phyloP scores from a whole-genome alignment of 2,888 invertebrate genomes.

The Arrhopalites spinosus region DNA sequence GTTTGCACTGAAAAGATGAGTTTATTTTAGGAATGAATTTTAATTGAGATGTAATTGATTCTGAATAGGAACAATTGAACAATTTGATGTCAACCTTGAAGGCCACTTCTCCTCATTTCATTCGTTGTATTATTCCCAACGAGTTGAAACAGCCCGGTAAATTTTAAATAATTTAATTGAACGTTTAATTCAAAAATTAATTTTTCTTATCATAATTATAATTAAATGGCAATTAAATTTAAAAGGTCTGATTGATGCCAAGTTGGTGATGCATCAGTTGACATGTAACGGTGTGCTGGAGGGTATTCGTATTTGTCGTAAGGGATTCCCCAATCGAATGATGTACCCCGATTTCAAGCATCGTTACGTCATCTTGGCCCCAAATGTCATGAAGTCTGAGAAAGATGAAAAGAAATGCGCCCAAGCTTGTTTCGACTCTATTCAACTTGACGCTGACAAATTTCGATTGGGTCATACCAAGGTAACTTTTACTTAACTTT shows the following conservation, averaged over 20 bases:
- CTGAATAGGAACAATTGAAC: constrained; percentile 97
- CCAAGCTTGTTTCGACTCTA: constrained; percentile 82
- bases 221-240: too few relatives aligned
- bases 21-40: too few relatives aligned
- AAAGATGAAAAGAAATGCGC: constrained; percentile 83
- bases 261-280: constrained; percentile 99
- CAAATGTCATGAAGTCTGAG: constrained; percentile 85
- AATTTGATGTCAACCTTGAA: constrained; percentile 96
- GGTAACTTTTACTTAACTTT: too few relatives aligned
- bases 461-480: constrained; percentile 99
- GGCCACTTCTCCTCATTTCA: constrained; percentile 98
- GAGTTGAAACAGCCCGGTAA: constrained; percentile 89
- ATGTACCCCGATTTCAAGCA: constrained; percentile 99
- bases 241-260: constrained; percentile 98
- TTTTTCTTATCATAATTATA: neutral
- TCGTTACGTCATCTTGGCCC: constrained; percentile 99
- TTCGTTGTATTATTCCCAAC: constrained; percentile 99
- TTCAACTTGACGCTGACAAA: constrained; percentile 87
- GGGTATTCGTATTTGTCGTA: constrained; percentile 99
- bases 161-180: constrained; percentile 57
- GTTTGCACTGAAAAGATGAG: too few relatives aligned
- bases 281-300: constrained; percentile 99
- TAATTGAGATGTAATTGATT: too few relatives aligned
- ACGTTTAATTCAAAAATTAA: neutral
- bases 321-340: constrained; percentile 99